A percentile compares a stretch with the other conserved stretches of the same genome.
Conservation (phyloP, 2,888 invertebrate species). For the Epistrophella euchroma region DNA sequence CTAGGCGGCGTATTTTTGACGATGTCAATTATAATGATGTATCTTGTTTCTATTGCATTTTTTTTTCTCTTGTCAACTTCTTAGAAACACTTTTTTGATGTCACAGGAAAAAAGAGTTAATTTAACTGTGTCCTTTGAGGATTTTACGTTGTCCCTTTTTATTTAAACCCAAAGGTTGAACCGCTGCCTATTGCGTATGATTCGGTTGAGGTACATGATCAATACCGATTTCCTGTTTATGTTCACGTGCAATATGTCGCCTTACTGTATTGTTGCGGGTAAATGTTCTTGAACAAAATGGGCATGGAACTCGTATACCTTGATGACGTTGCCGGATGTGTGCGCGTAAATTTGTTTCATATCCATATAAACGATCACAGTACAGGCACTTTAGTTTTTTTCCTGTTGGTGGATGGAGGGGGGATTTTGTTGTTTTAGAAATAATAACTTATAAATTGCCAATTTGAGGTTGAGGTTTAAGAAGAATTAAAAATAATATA, state of each 20-base stretch:
- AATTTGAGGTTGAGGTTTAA: slow-evolving; percentile 73
- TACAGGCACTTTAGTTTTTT: slow-evolving; percentile 96
- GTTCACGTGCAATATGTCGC: slow-evolving; percentile 95
- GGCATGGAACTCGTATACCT: slow-evolving; percentile 95
- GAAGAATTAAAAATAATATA: slow-evolving; percentile 52
- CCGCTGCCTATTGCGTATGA: slow-evolving; percentile 83
- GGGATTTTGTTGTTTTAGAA: slow-evolving; percentile 76
- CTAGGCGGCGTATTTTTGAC: neutral
- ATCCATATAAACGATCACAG: slow-evolving; percentile 96
- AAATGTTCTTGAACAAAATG: slow-evolving; percentile 95
- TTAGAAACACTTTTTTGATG: slow-evolving; percentile 10
- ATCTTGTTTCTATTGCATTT: slow-evolving; percentile 35
- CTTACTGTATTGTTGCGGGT: slow-evolving; percentile 96
- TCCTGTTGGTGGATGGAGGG: slow-evolving; percentile 85
- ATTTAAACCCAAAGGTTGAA: slow-evolving; percentile 43
- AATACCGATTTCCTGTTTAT: slow-evolving; percentile 87
- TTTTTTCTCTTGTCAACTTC: neutral
- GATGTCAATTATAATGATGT: neutral
- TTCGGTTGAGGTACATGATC: slow-evolving; percentile 80
- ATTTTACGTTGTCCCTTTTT: slow-evolving; percentile 67
- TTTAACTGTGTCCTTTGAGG: slow-evolving; percentile 74
- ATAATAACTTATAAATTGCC: slow-evolving; percentile 74
- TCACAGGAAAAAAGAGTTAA: neutral
- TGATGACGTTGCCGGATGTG: slow-evolving; percentile 96
- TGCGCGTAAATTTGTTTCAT: slow-evolving; percentile 95